Evolutionary conservation across 2,113 vertebrate species (phyloP), one percentile per base, ranked within the genome.

Genomic region (Cryptotis parvus): DNA sequence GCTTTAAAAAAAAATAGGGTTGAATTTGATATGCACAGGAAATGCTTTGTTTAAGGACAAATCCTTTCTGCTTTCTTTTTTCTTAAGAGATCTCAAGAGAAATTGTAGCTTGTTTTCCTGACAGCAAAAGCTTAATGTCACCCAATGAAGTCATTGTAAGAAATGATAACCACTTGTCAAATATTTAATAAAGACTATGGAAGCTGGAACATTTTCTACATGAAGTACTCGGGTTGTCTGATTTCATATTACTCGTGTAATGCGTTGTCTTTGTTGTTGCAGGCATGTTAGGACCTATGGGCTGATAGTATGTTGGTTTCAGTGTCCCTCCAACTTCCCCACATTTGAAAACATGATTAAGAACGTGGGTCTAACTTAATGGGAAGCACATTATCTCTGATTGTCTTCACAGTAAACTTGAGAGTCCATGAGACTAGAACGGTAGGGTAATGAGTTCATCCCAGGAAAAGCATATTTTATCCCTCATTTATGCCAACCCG

Each of bases 131-230:
- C 94, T 90, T 89, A 87, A 73, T 95, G 96, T 97, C 94, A 96
- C 87, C 95, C 95, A 97, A 96, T 77, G 89, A 97, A 97, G 81
- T 92, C 55, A 27, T 96, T 98, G 97, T 97, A 98, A 96, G 91
- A 96, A 95, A 92, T 96, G 85, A 96, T 97, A n/a, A 84, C 96
- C 90, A 96, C 95, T 95, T 98, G 95, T 97, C 94, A 94, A 97
- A 96, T 97, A 97, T 96, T 98, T 97, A 97, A 97, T 97, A 98
- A 98, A 98, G 92, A 95, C 94, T 94, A 95, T 77, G 87, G 97
- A 97, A 96, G 94, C 76, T 94, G 95, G 91, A 95, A 84, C 66
- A 65, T 96, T 97, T 97, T 95, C 95, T 95, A 95, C 83, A 96
- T 91, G 77, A 90, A 68, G 84, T 96, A 87, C 72, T 88, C 70